phyloP scores from a whole-genome alignment of 2,113 vertebrate genomes.

The Stictonetta naevosa region DNA sequence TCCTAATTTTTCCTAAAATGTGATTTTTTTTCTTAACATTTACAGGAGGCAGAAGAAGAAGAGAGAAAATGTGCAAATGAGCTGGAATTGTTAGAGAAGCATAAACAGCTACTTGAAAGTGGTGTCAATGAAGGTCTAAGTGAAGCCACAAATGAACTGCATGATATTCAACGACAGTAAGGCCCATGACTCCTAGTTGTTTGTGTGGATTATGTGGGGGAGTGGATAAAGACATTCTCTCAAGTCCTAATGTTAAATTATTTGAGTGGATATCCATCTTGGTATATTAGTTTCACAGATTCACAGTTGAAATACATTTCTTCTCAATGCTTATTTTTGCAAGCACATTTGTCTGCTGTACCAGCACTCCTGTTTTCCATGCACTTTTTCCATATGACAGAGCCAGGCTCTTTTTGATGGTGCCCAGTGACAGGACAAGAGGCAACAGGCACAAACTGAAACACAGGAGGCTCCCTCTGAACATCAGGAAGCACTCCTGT shows the following conservation, averaged over 20 bases:
- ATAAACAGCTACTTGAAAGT: conserved; percentile 76
- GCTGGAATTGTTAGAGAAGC: conserved; percentile 76
- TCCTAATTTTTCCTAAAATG: neutral
- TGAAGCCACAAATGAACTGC: conserved; percentile 75
- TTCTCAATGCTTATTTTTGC: neutral
- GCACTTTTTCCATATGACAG: neutral
- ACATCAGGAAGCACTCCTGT: neutral
- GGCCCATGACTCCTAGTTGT: neutral
- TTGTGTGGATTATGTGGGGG: neutral
- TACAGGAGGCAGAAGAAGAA: conserved; percentile 78
- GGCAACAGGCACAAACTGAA: neutral
- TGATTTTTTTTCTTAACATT: neutral
- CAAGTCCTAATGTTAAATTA: neutral
- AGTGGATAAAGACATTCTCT: neutral
- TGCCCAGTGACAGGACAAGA: neutral
- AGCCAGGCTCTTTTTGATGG: neutral
- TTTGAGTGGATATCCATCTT: neutral
- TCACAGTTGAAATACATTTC: neutral
- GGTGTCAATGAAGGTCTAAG: conserved; percentile 79
- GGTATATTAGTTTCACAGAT: neutral
- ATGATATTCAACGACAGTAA: conserved; percentile 77
- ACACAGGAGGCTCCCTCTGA: neutral
- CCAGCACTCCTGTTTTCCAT: neutral
- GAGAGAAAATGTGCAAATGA: conserved; percentile 75
- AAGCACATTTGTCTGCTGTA: neutral